These are phyloP conservation scores for Trichacis sp. DNA, from an alignment of 2,888 invertebrate genomes.

Conservation along the genomic window DNA sequence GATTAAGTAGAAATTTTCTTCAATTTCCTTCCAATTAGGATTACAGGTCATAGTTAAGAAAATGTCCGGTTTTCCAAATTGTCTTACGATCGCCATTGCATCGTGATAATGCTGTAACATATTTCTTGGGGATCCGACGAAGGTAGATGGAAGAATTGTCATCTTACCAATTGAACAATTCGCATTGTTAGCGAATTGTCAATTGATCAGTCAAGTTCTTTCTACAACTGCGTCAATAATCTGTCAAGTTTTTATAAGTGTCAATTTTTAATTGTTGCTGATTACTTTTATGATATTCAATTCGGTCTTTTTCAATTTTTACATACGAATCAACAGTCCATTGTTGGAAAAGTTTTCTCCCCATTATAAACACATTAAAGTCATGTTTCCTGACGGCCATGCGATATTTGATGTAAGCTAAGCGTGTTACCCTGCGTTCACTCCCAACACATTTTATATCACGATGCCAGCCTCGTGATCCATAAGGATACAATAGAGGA, in stretches of 20 bases:
- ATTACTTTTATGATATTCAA: constrained; percentile 7
- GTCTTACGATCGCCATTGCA: too few species aligned
- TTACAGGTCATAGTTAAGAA: too few species aligned
- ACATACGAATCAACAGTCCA: too few species aligned
- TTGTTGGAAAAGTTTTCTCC: too few species aligned
- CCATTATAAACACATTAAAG: constrained; percentile 23
- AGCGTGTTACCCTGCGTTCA: constrained; percentile 15
- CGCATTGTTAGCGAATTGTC: too few species aligned
- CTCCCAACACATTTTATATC: constrained; percentile 10
- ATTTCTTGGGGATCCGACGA: constrained; percentile 15
- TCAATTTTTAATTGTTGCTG: constrained; percentile 7
- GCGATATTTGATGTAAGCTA: constrained; percentile 8
- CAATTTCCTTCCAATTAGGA: constrained; percentile 31
- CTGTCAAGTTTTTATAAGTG: neutral
- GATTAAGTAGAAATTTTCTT: constrained; percentile 24
- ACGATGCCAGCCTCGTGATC: constrained; percentile 28
- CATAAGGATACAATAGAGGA: constrained; percentile 38
- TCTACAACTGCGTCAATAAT: too few species aligned
- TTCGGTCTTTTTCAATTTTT: too few species aligned
- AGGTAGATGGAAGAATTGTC: too few species aligned
- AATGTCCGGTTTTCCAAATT: too few species aligned
- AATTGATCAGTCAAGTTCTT: too few species aligned
- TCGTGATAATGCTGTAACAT: constrained; percentile 16
- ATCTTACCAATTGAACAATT: too few species aligned
- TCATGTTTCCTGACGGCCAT: constrained; percentile 9